Base-by-base conservation (phyloP, 2,113 vertebrate genomes). In the Oxyruncus cristatus region DNA sequence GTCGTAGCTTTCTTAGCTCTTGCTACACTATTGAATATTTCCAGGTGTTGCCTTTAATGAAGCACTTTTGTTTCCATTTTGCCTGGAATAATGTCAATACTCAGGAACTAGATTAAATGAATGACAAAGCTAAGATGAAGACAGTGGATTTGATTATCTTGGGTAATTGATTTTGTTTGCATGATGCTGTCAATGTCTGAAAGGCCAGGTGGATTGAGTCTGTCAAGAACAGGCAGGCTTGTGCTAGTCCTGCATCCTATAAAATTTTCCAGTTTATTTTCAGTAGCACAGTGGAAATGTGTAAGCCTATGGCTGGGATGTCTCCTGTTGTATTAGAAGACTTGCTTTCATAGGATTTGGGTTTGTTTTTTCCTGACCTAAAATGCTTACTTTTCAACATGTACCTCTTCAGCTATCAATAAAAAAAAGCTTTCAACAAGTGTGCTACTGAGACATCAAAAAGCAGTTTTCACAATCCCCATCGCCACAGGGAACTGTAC, bases 21-120 rank as follows among this genome's bases (percentile, higher is more conserved):
- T 89, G 52, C 59, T 44, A 9, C 19, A 1, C 68, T 47, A 32
- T 23, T 71, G 68, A 81, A 24, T 37, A 12, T 44, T 44, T 37
- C 65, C 89, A 95, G 86, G 56, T 92, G 76, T 84, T 95, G 68
- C 65, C 59, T 97, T 71, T 87, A 89, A 74, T 63, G 59, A 88
- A 75, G 44, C 79, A 49, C 52, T 95, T 95, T 35, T 14, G 33
- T 73, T 92, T 83, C 73, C 73, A 87, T 94, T 92, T 72, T 87
- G 61, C 77, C 39, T 6, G 5, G 65, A 84, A 86, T 92, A 79
- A 94, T 55, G 72, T 93, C 84, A 76, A 56, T 92, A 79, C 47
- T 92, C 13, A 42, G 89, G 50, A 87, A 72, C 72, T 92, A 88
- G 33, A 92, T 74, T 84, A 85, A 95, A 94, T 56, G 27, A 84